These are phyloP conservation scores for Andrena minutula DNA, from an alignment of 2,888 invertebrate genomes.

Conservation along the genomic window DNA sequence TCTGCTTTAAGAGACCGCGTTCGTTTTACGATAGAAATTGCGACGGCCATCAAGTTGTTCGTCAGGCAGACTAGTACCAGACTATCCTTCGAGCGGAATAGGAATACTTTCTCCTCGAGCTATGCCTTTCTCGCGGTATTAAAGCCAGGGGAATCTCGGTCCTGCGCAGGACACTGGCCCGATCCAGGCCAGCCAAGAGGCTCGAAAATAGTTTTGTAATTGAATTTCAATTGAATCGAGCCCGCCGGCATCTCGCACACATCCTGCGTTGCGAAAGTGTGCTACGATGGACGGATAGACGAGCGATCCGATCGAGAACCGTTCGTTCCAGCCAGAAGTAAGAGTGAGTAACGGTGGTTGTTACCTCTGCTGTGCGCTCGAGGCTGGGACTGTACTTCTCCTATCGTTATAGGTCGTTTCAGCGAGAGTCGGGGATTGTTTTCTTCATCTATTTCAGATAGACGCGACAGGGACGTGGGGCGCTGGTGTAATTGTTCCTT, in stretches of 20 bases:
- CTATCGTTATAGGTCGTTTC: conserved; percentile 39
- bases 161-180: conserved; percentile 54
- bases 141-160: conserved; percentile 42
- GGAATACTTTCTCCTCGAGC: conserved; percentile 67
- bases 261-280: conserved; percentile 70
- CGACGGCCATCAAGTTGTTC: conserved; percentile 13
- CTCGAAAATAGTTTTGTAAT: conserved; percentile 71
- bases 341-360: conserved; percentile 65
- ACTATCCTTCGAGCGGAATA: conserved; percentile 54
- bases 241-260: conserved; percentile 59
- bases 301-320: conserved; percentile 61
- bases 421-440: conserved; percentile 39
- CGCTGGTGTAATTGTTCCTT: not conserved
- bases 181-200: conserved; percentile 50
- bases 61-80: conserved; percentile 34
- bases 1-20: not conserved
- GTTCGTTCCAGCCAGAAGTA: conserved; percentile 64
- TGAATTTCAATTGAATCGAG: conserved; percentile 71
- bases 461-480: not conserved
- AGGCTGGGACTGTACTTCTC: conserved; percentile 38
- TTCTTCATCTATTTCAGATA: conserved; percentile 24
- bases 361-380: conserved; percentile 26
- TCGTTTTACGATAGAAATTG: conserved; percentile 35
- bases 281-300: conserved; percentile 63
- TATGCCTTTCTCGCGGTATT: conserved; percentile 57